Conservation (phyloP, 64 coral and sea anemone genomes). For the Actinia equina region DNA sequence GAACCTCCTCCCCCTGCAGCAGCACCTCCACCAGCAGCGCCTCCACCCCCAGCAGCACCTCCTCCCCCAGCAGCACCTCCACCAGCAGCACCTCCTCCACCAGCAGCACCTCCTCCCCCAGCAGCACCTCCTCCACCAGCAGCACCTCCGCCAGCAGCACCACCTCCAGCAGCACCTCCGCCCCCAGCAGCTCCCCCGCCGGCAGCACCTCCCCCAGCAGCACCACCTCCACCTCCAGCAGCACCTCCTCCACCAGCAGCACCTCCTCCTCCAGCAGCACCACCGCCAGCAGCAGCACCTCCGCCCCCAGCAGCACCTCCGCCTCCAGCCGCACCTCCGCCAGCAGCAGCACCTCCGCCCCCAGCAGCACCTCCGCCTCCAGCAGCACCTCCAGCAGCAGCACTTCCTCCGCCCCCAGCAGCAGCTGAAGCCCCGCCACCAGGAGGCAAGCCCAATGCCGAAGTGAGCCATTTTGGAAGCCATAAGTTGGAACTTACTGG, state of each 20-base stretch:
- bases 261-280: constrained; percentile 17
- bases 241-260: background rate
- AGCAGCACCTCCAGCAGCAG: constrained; percentile 9
- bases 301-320: background rate
- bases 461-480: constrained; percentile 55
- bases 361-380: background rate
- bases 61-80: background rate
- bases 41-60: too few species aligned
- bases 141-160: constrained; percentile 1
- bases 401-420: background rate
- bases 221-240: background rate
- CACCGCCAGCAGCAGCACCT: background rate
- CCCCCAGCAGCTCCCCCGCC: constrained; percentile 18
- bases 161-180: constrained; percentile 6
- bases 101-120: constrained; percentile 26
- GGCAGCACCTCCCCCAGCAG: background rate
- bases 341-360: constrained; percentile 22
- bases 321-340: background rate
- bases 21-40: constrained; percentile 27
- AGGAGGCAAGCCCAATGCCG: constrained; percentile 23
- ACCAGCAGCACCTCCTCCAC: constrained; percentile 1
- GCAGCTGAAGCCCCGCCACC: constrained; percentile 10
- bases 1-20: constrained; percentile 18
- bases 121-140: constrained; percentile 25
- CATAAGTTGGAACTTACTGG: constrained; percentile 34